These are phyloP conservation scores for Trissolcus basalis DNA, from an alignment of 1,140 invertebrate genomes.

Conservation along the genomic window DNA sequence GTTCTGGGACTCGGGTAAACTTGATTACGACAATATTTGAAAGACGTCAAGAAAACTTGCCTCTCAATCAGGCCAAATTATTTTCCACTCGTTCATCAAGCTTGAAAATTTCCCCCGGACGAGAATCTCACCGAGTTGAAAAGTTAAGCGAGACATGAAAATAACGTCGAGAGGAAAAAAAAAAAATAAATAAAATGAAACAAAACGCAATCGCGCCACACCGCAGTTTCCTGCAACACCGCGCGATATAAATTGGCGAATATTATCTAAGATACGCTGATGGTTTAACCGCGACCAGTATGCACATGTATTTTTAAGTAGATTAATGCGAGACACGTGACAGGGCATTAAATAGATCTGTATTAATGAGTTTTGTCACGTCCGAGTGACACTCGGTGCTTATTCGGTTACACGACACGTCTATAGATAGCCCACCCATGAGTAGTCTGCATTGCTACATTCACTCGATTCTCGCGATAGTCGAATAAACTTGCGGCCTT, in stretches of 20 bases:
- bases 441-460: conserved; percentile 67
- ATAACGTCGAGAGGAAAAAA: too few species aligned
- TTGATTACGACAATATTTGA: too few species aligned
- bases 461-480: conserved; percentile 58
- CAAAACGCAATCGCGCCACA: not conserved
- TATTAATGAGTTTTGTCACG: conserved; percentile 77
- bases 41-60: too few species aligned
- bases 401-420: conserved; percentile 72
- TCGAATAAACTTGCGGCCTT: conserved; percentile 54
- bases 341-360: conserved; percentile 75
- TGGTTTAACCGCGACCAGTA: conserved; percentile 43
- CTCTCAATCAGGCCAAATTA: too few species aligned
- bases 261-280: conserved; percentile 56
- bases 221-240: conserved; percentile 30
- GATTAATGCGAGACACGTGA: conserved; percentile 75
- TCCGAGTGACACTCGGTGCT: conserved; percentile 73
- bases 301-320: conserved; percentile 73
- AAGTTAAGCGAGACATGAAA: too few species aligned
- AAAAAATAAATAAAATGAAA: too few species aligned
- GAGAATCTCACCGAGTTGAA: too few species aligned
- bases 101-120: too few species aligned
- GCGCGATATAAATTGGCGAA: conserved; percentile 47
- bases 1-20: too few species aligned
- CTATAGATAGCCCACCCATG: conserved; percentile 76
- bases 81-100: too few species aligned